Conservation (phyloP, 1,140 invertebrate species). For the Palaemon carinicauda region DNA sequence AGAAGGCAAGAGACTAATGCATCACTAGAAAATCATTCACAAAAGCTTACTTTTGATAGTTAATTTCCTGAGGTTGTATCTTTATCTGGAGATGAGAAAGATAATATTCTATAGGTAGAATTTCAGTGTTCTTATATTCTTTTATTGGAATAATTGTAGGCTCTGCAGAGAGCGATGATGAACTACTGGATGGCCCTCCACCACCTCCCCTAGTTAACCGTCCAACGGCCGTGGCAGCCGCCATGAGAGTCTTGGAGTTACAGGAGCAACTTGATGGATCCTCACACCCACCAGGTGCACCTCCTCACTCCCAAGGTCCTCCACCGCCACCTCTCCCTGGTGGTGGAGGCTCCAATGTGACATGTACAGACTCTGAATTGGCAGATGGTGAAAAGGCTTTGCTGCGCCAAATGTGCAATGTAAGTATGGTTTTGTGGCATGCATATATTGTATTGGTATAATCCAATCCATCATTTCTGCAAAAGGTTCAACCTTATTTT, state of each 20-base stretch:
- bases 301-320: background rate
- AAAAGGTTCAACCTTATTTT: background rate
- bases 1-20: too few relatives aligned
- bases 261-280: slow-evolving; percentile 85
- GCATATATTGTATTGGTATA: slow-evolving; percentile 5
- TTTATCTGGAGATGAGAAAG: background rate
- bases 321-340: background rate
- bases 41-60: too few relatives aligned
- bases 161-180: slow-evolving; percentile 57
- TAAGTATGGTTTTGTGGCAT: slow-evolving; percentile 66
- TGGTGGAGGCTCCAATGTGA: background rate
- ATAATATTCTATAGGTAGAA: background rate
- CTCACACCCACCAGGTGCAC: slow-evolving; percentile 62
- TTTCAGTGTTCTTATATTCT: too few relatives aligned
- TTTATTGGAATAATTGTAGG: slow-evolving; percentile 33
- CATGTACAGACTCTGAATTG: slow-evolving; percentile 68
- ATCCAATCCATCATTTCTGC: background rate
- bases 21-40: too few relatives aligned
- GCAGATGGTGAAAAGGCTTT: slow-evolving; percentile 92
- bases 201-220: slow-evolving; percentile 63
- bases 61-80: background rate
- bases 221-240: slow-evolving; percentile 89
- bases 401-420: slow-evolving; percentile 96
- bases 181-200: slow-evolving; percentile 44
- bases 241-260: slow-evolving; percentile 89